Conservation (phyloP, 2,113 vertebrate species). For the Calcarius ornatus region DNA sequence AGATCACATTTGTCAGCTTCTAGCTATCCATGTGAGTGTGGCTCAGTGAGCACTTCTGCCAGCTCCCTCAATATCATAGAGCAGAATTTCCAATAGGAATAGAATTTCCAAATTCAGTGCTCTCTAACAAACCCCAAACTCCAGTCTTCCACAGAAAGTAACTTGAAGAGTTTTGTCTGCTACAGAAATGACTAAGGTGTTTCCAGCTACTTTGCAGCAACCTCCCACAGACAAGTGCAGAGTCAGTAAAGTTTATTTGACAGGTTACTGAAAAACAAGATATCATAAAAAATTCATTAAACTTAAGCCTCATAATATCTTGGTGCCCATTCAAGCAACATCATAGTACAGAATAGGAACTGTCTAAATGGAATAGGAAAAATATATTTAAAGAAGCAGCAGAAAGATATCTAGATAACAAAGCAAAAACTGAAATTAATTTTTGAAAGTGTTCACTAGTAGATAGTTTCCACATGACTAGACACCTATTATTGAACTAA, state of each 20-base stretch:
- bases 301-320: conserved; percentile 42
- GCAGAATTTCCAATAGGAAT: not conserved
- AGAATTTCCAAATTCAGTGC: not conserved
- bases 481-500: conserved; percentile 21
- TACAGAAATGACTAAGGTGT: not conserved
- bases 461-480: conserved; percentile 29
- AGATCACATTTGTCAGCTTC: not conserved
- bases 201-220: not conserved
- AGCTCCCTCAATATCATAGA: not conserved
- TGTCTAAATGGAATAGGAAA: conserved; percentile 24
- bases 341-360: not conserved
- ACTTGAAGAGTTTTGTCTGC: not conserved
- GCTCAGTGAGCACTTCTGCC: not conserved
- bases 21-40: too few species aligned
- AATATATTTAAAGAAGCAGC: conserved; percentile 3
- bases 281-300: conserved; percentile 32
- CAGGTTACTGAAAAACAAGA: not conserved
- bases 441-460: not conserved
- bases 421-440: conserved; percentile 41
- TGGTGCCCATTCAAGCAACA: conserved; percentile 9
- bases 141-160: not conserved
- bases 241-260: conserved; percentile 30
- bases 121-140: not conserved
- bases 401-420: not conserved
- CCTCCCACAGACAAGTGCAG: not conserved